phyloP scores from a whole-genome alignment of 2,113 vertebrate species.

The Phaetusa simplex region DNA sequence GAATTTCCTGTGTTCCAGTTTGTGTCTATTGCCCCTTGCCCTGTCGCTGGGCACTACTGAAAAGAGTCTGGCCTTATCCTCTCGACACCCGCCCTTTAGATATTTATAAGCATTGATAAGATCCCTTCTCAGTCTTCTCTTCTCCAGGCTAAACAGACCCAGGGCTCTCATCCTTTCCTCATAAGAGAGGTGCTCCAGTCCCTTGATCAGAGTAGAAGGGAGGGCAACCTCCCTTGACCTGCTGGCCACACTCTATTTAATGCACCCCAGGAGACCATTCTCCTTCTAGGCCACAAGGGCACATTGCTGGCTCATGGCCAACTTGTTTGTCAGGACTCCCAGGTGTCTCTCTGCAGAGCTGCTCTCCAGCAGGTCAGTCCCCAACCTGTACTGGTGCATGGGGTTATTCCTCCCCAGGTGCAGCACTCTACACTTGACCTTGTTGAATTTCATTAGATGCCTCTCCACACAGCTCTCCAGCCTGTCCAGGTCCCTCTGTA shows the following conservation, averaged over 20 bases:
- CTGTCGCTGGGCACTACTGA: background rate
- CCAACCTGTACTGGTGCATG: background rate
- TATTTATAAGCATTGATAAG: background rate
- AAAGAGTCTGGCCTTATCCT: background rate
- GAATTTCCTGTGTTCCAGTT: background rate
- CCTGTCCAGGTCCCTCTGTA: background rate
- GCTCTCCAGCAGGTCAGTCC: background rate
- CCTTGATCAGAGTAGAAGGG: background rate
- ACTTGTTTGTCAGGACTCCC: background rate
- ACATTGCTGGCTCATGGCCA: background rate
- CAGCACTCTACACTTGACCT: background rate
- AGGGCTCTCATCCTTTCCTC: background rate
- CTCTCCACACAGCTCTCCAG: background rate
- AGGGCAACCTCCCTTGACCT: background rate
- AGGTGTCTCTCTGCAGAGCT: background rate
- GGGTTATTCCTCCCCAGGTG: background rate
- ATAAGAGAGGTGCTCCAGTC: background rate
- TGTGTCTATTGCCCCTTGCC: background rate
- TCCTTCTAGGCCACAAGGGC: background rate
- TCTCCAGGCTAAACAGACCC: background rate
- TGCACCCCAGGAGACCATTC: background rate
- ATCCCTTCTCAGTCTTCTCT: background rate
- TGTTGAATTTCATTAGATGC: background rate
- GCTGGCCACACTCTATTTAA: background rate
- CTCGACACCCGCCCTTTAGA: background rate